These are phyloP conservation scores for Spizella passerina DNA, from an alignment of 2,797 vertebrate species.

Conservation along the genomic window DNA sequence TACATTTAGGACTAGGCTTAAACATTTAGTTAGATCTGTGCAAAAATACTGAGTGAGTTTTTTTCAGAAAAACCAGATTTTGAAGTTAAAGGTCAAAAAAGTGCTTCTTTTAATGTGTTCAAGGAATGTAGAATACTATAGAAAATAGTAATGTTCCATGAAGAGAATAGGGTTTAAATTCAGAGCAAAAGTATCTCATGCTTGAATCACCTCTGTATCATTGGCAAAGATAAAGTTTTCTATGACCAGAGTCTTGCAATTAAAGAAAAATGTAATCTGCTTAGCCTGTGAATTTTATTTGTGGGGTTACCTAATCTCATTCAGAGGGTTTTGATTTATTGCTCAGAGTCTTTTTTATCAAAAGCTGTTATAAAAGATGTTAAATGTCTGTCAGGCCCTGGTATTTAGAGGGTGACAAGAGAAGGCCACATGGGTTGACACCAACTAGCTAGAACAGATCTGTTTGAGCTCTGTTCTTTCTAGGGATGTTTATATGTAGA, in stretches of 20 bases:
- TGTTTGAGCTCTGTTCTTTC: not conserved
- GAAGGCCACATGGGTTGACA: not conserved
- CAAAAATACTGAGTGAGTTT: not conserved
- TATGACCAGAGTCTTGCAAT: not conserved
- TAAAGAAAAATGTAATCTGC: not conserved
- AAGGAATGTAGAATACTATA: not conserved
- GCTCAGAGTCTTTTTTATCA: not conserved
- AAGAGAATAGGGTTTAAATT: not conserved
- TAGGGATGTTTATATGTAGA: not conserved
- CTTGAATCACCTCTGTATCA: not conserved
- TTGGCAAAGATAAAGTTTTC: not conserved
- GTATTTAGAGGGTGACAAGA: not conserved
- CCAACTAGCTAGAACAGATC: not conserved
- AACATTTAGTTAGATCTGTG: not conserved
- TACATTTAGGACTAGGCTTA: not conserved
- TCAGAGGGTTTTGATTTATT: not conserved
- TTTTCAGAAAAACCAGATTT: not conserved
- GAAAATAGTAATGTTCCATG: not conserved
- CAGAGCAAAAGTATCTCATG: not conserved
- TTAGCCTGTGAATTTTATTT: not conserved
- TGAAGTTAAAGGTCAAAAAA: not conserved
- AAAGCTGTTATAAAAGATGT: not conserved
- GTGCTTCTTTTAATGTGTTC: not conserved
- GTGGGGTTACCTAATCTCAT: not conserved
- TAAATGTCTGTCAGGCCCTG: not conserved